These are phyloP conservation scores for Heliornis fulica DNA, from an alignment of 2,113 vertebrate species.

Conservation along the genomic window DNA sequence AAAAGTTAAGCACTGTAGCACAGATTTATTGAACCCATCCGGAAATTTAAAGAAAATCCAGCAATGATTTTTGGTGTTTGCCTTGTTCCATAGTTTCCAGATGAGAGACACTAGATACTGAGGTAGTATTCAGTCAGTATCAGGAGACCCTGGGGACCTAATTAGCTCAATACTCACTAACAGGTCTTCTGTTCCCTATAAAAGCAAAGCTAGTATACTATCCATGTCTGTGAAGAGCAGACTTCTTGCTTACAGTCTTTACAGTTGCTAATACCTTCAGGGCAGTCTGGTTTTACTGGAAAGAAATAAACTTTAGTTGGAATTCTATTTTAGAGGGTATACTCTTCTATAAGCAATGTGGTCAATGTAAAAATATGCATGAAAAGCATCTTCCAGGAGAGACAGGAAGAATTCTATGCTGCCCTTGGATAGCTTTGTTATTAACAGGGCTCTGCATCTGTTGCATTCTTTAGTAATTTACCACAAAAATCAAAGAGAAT, in stretches of 20 bases:
- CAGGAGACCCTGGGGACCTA: conserved; percentile 4
- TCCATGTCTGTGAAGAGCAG: not conserved
- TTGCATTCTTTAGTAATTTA: not conserved
- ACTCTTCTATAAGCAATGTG: not conserved
- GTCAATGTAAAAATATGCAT: not conserved
- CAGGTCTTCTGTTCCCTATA: not conserved
- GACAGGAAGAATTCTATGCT: not conserved
- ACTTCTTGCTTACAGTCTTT: not conserved
- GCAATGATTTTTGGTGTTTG: not conserved
- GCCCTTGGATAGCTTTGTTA: not conserved
- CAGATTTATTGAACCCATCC: not conserved
- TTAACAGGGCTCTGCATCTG: not conserved
- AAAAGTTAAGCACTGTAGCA: not conserved
- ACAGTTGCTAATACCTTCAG: not conserved
- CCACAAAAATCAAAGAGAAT: not conserved
- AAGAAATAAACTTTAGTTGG: not conserved
- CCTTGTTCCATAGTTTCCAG: not conserved
- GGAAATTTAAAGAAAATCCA: conserved; percentile 22
- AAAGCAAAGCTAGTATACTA: not conserved
- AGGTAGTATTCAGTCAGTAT: not conserved
- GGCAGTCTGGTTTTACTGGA: not conserved
- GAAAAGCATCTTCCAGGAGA: not conserved
- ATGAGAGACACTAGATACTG: not conserved
- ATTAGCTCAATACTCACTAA: conserved; percentile 49
- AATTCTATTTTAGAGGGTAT: not conserved